phyloP scores from a whole-genome alignment of 2,797 vertebrate species.

The Babyrousa celebensis region DNA sequence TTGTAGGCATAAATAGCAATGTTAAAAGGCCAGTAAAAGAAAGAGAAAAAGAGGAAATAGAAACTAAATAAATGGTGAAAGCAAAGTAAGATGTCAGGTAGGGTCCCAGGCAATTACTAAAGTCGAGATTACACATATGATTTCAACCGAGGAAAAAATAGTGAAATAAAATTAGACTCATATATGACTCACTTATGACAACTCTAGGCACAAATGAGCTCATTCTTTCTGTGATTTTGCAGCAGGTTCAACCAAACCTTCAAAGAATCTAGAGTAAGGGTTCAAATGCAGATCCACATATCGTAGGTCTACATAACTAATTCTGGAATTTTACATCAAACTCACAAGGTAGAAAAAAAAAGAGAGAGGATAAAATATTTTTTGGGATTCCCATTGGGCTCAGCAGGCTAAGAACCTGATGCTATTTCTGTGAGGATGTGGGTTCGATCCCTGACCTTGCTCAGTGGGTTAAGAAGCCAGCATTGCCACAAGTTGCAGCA shows the following conservation, averaged over 20 bases:
- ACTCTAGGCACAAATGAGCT: background rate
- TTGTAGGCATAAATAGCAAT: background rate
- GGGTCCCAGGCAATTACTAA: background rate
- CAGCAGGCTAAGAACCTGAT: no score
- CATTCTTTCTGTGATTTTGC: background rate
- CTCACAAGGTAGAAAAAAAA: background rate
- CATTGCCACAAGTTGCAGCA: no score
- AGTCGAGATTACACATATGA: background rate
- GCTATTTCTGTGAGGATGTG: no score
- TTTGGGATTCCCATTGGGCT: no score
- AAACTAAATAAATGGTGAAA: slow-evolving; percentile 11
- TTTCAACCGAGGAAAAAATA: background rate
- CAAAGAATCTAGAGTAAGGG: background rate
- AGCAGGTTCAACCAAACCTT: background rate
- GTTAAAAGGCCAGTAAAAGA: background rate
- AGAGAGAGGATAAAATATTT: no score
- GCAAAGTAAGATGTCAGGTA: background rate
- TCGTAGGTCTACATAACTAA: background rate
- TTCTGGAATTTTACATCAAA: background rate
- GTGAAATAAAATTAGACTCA: background rate
- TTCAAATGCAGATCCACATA: background rate
- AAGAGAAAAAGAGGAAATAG: background rate
- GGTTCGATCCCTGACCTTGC: no score
- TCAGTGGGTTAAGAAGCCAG: no score
- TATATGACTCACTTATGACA: background rate